Percentiles rank a stretch among this genome's conserved stretches.
Conservation (phyloP, 2,888 invertebrate species). For the Sisyra nigra region DNA sequence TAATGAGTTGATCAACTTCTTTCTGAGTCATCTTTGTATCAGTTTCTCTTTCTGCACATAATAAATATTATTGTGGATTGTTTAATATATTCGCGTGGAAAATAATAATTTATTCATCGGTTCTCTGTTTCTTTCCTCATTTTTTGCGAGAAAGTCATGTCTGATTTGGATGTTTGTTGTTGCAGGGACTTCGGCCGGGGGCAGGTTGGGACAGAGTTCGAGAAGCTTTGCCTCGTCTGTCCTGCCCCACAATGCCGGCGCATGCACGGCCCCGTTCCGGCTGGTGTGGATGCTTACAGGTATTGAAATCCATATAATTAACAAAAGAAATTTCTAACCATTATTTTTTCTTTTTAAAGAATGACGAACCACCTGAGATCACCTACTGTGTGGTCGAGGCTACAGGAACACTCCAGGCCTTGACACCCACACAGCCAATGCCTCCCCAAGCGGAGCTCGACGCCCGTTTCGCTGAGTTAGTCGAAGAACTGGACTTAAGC, state of each 20-base stretch:
- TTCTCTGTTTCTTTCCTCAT: slow-evolving; percentile 2
- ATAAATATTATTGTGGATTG: no score
- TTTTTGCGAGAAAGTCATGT: slow-evolving; percentile 10
- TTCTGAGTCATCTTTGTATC: no score
- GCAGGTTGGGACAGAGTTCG: slow-evolving; percentile 51
- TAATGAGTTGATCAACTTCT: no score
- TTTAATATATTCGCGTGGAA: no score
- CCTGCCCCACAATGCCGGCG: slow-evolving; percentile 57
- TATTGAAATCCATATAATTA: slow-evolving; percentile 19
- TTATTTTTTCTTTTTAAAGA: slow-evolving; percentile 37
- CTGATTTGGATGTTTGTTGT: slow-evolving; percentile 16
- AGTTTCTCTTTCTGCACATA: no score
- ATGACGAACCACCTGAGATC: slow-evolving; percentile 92
- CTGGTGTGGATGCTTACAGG: slow-evolving; percentile 73
- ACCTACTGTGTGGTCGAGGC: slow-evolving; percentile 88
- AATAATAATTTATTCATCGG: no score
- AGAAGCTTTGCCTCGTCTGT: slow-evolving; percentile 38
- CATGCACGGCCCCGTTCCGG: slow-evolving; percentile 48
- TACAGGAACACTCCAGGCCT: slow-evolving; percentile 69
- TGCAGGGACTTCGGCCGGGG: slow-evolving; percentile 48
- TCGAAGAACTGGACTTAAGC: slow-evolving; percentile 87
- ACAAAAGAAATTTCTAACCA: no score
- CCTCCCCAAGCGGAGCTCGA: slow-evolving; percentile 85
- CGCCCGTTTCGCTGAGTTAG: slow-evolving; percentile 85
- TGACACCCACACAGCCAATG: slow-evolving; percentile 88